Base-by-base conservation (phyloP, 2,113 vertebrate species). In the Psilopsiagon aymara region DNA sequence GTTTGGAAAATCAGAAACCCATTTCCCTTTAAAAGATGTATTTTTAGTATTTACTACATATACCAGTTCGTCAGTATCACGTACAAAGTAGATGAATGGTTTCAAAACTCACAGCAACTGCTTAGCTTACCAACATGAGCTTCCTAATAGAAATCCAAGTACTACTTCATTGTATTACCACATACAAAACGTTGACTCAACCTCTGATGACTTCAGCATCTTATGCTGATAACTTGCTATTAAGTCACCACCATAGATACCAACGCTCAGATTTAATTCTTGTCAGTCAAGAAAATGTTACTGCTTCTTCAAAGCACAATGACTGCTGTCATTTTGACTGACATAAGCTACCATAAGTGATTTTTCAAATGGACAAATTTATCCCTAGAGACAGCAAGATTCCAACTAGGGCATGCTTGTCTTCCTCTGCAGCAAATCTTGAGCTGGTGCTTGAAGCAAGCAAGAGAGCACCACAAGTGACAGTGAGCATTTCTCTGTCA, bases 311-410 rank as follows among this genome's bases (percentile, higher is more conserved):
- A 69, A 66, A 84, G 44, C 83, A 91, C 92, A 95, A 88, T 43
- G 86, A n/a, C 51, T 95, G 90, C 92, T 95, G 93, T 95, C 92
- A 94, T 57, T 96, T 73, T 94, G 96, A 94, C 90, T 94, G 96
- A 95, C 31, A 10, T 69, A 89, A 93, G 74, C 88, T 87, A 96
- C 86, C 83, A 28, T 49, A 92, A 96, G 84, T 89, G 88, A 88
- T 94, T 95, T 95, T 96, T 94, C 73, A 95, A 93, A 92, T 62
- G 88, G 95, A 97, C 94, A 96, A 86, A 95, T 96, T 96, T 93
- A 94, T 94, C 91, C 83, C 88, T 66, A 25, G 49, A 96, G 88
- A 94, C 83, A 93, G 92, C 77, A 87, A 91, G 74, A 94, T 73
- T 69, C 70, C 96, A 94, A 76, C 84, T 92, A 92, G 88, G 92